A percentile compares a stretch with the other conserved stretches of the same genome.
Evolutionary conservation across 2,888 invertebrate genomes (phyloP).

Genomic region (Pollenia angustigena): DNA sequence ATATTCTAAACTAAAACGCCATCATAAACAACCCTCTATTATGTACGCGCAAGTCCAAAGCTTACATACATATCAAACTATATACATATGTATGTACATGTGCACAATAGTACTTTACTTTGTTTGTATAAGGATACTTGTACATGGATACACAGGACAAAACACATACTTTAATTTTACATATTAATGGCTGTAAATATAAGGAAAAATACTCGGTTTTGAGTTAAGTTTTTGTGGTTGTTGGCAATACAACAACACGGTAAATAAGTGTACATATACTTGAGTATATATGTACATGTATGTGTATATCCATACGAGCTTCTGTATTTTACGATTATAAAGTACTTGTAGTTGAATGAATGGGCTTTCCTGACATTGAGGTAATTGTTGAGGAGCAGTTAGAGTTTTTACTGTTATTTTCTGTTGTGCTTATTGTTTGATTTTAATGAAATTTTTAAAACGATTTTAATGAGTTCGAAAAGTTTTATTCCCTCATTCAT

Average conservation of each 20-base stretch:
- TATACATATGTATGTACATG: constrained; percentile 14
- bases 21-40: constrained; percentile 71
- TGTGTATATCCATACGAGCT: constrained; percentile 10
- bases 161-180: not conserved
- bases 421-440: constrained; percentile 42
- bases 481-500: constrained; percentile 46
- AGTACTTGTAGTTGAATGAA: constrained; percentile 57
- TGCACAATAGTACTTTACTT: not conserved
- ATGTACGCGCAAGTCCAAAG: constrained; percentile 69
- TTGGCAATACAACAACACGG: constrained; percentile 14
- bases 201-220: not conserved
- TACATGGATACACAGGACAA: not conserved
- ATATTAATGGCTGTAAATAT: not conserved
- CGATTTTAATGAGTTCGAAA: constrained; percentile 59
- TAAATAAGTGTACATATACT: not conserved
- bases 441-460: constrained; percentile 55
- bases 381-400: constrained; percentile 51
- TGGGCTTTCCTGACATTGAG: constrained; percentile 72
- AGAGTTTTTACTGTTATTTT: constrained; percentile 20
- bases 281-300: not conserved
- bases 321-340: constrained; percentile 29
- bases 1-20: constrained; percentile 69
- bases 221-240: constrained; percentile 18
- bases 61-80: constrained; percentile 41
- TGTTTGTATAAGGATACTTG: not conserved